Percentiles rank a stretch among this genome's conserved stretches.
phyloP scores from a whole-genome alignment of 2,113 vertebrate genomes.

The Solea senegalensis region DNA sequence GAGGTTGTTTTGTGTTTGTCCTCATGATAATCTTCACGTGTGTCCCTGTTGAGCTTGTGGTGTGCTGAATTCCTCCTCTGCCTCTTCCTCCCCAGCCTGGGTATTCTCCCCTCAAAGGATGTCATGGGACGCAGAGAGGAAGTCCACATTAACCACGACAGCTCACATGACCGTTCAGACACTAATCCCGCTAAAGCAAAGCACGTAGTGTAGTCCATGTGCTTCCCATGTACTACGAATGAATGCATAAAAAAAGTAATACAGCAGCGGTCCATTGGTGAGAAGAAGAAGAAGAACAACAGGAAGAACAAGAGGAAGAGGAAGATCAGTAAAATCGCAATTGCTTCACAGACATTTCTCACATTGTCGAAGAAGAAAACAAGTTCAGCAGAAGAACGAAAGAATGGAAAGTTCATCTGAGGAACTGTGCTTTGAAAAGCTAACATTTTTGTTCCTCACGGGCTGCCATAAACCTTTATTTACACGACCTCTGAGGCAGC shows the following conservation, averaged over 20 bases:
- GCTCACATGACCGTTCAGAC: conserved; percentile 73
- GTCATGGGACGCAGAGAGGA: conserved; percentile 65
- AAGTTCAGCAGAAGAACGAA: neutral
- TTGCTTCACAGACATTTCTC: too few species aligned
- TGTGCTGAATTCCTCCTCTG: neutral
- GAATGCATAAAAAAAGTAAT: neutral
- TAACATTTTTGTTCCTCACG: conserved; percentile 28
- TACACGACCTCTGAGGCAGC: conserved; percentile 52
- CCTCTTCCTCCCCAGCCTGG: neutral
- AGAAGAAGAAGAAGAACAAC: too few species aligned
- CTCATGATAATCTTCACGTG: neutral
- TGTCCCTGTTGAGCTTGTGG: neutral
- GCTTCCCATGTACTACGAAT: neutral
- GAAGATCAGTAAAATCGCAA: too few species aligned
- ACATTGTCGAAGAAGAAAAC: conserved; percentile 2
- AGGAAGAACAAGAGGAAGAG: too few species aligned
- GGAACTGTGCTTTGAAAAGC: neutral
- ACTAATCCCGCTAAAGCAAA: neutral
- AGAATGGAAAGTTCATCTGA: conserved; percentile 5
- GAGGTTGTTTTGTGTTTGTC: conserved; percentile 6
- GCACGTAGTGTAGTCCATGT: conserved; percentile 31
- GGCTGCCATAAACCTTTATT: conserved; percentile 56
- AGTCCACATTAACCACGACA: conserved; percentile 57
- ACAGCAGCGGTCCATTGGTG: too few species aligned
- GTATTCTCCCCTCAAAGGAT: conserved; percentile 35